These are phyloP conservation scores for Alouatta palliata DNA, from an alignment of 2,113 vertebrate species.

Conservation along the genomic window DNA sequence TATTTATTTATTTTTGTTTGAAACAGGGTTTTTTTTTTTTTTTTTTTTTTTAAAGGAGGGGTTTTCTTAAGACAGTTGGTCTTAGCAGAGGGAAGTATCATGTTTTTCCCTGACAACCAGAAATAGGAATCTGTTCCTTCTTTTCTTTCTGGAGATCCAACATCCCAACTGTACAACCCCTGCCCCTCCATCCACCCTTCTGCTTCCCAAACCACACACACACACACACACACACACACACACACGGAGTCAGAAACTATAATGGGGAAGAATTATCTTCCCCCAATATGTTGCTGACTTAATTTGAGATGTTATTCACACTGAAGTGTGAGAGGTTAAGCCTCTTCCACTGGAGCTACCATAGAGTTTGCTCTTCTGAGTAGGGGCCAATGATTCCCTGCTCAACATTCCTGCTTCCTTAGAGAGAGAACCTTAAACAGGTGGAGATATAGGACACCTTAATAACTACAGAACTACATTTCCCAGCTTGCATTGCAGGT, in stretches of 20 bases:
- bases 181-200: not conserved
- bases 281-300: not conserved
- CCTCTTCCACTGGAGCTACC: not conserved
- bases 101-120: not conserved
- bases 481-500: not conserved
- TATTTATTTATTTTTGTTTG: slow-evolving; percentile 44
- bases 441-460: not conserved
- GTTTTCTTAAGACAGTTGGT: slow-evolving; percentile 31
- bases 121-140: not conserved
- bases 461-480: not conserved
- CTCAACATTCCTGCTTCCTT: not conserved
- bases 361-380: not conserved
- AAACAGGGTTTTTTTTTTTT: not conserved
- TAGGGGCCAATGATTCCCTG: not conserved
- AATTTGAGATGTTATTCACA: not conserved
- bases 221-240: not conserved
- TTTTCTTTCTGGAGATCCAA: not conserved
- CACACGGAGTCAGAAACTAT: not conserved
- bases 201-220: not conserved
- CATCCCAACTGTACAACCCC: not conserved
- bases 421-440: not conserved
- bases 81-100: not conserved
- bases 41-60: not conserved
- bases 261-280: not conserved
- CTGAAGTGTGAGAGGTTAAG: not conserved